Evolutionary conservation across 2,797 vertebrate genomes (phyloP), one percentile per base, ranked within the genome.

Genomic region (Sciurus carolinensis): DNA sequence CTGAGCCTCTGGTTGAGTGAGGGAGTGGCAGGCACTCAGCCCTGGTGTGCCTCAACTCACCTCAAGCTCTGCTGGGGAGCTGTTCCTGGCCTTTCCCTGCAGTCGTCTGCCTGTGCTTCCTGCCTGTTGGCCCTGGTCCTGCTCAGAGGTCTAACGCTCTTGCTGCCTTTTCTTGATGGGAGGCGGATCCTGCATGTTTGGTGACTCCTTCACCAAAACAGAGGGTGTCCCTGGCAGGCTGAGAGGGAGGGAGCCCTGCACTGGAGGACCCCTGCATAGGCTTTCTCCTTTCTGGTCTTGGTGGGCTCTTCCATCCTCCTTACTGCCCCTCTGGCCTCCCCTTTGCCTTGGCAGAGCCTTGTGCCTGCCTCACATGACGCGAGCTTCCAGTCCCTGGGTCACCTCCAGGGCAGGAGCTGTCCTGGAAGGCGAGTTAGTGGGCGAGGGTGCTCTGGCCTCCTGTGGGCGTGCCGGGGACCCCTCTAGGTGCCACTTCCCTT

Each of bases 191-290:
- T 1, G 33, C 5, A 5, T 1, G 17, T 28, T n/a, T 33, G 11
- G 57, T 0, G 1, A 26, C 50, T 73, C 7, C 0, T 26, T 71
- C 39, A 12, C 3, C 9, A 0, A 17, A 5, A 24, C 3, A 11
- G 75, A 47, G 36, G 42, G 13, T 7, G 0, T 30, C 47, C 50
- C 50, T 14, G 15, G 52, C 52, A 54, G 52, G 52, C 17, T 54
- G 52, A 18, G 17, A 54, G 52, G 52, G 52, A 14, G 15, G 52
- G 17, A 54, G 17, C 15, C 15, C 52, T 1, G 52, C 5, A 12
- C 52, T 18, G 15, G 3, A 17, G 52, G 0, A 54, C 52, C 4
- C 76, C 28, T 47, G 62, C 79, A 15, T 0, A 20, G n/a, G 20
- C 54, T 15, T 57, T 39, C 44, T 71, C 26, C 24, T 72, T 36